phyloP scores from a whole-genome alignment of 2,113 vertebrate species.

The Elephas maximus region DNA sequence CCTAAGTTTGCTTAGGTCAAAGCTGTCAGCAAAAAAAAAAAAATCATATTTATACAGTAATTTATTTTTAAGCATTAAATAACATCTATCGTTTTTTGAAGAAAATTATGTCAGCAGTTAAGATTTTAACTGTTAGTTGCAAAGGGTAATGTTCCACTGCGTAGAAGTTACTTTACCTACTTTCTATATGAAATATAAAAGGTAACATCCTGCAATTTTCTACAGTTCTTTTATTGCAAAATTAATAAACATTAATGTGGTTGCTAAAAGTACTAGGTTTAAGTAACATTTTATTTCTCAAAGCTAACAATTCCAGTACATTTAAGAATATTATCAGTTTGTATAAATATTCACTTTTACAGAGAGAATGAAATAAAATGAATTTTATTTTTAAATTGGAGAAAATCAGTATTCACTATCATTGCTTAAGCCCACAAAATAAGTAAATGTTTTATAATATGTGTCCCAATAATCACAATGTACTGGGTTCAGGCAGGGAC shows the following conservation, averaged over 20 bases:
- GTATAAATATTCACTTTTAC: slow-evolving; percentile 55
- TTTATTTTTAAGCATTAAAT: slow-evolving; percentile 69
- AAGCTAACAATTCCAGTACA: background rate
- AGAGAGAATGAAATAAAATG: slow-evolving; percentile 24
- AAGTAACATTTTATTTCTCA: slow-evolving; percentile 64
- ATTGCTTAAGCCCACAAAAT: slow-evolving; percentile 16
- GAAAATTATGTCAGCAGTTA: slow-evolving; percentile 57
- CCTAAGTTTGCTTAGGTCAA: slow-evolving; percentile 43
- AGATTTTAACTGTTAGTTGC: slow-evolving; percentile 9
- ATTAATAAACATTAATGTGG: slow-evolving; percentile 33
- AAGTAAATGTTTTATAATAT: slow-evolving; percentile 5
- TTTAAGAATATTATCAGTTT: slow-evolving; percentile 33
- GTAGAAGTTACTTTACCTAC: slow-evolving; percentile 64
- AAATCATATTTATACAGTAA: background rate
- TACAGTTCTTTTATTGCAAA: slow-evolving; percentile 50
- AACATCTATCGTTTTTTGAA: slow-evolving; percentile 46
- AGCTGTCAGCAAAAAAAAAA: slow-evolving; percentile 55
- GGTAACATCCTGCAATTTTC: slow-evolving; percentile 56
- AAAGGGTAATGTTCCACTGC: background rate
- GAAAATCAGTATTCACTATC: slow-evolving; percentile 42
- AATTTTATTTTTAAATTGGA: slow-evolving; percentile 63
- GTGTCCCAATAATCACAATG: background rate
- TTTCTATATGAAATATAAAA: slow-evolving; percentile 52
- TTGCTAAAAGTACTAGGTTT: slow-evolving; percentile 58
- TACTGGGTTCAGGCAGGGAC: background rate